Conservation (phyloP, 2,113 vertebrate species). For the Hippolais icterina region DNA sequence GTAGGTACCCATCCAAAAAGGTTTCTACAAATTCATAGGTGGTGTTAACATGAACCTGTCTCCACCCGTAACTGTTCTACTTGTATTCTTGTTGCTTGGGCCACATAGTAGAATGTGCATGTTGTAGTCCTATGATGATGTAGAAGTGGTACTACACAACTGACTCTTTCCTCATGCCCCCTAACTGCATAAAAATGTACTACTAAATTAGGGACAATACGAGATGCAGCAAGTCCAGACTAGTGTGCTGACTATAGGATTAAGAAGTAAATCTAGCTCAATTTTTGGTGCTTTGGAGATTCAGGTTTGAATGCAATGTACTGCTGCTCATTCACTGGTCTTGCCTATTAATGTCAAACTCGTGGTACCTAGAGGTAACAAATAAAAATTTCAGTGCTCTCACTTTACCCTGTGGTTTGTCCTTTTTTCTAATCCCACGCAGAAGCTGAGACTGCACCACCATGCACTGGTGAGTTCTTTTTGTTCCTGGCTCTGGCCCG, state of each 20-base stretch:
- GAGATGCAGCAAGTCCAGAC: slow-evolving; percentile 71
- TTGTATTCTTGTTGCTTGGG: slow-evolving; percentile 84
- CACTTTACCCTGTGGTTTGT: slow-evolving; percentile 58
- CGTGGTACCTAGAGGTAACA: slow-evolving; percentile 73
- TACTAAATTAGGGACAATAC: slow-evolving; percentile 71
- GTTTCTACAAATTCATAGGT: slow-evolving; percentile 86
- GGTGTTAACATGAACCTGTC: slow-evolving; percentile 77
- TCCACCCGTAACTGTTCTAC: slow-evolving; percentile 75
- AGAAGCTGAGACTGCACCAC: rapidly evolving
- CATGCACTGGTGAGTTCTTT: background rate
- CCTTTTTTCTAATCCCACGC: background rate
- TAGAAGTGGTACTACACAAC: slow-evolving; percentile 82
- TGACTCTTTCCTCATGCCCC: slow-evolving; percentile 64
- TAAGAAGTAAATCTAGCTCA: slow-evolving; percentile 68
- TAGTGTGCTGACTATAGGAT: slow-evolving; percentile 61
- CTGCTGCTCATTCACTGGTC: slow-evolving; percentile 74
- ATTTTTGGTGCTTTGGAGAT: slow-evolving; percentile 75
- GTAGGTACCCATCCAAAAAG: slow-evolving; percentile 74
- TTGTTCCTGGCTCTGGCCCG: background rate
- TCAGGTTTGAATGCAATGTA: slow-evolving; percentile 61
- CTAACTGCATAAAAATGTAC: slow-evolving; percentile 65
- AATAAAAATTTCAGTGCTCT: slow-evolving; percentile 76
- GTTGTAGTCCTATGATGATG: slow-evolving; percentile 86
- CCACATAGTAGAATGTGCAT: slow-evolving; percentile 90
- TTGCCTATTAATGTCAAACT: slow-evolving; percentile 72